Evolutionary conservation across 2,797 vertebrate genomes (phyloP).

Genomic region (Rhynchotus rufescens): DNA sequence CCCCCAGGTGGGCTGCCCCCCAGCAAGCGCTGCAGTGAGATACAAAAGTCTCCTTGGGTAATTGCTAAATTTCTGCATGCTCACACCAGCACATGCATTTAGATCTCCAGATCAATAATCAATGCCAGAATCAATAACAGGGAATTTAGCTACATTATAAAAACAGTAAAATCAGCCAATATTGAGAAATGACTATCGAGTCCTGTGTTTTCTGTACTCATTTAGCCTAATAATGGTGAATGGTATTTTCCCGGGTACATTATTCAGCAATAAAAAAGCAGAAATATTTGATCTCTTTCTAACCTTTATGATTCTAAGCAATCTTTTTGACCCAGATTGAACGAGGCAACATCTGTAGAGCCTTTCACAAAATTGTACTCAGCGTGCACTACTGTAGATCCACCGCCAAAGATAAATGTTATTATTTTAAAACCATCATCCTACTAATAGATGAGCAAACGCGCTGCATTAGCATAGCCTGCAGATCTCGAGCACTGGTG

Average conservation of each 20-base stretch:
- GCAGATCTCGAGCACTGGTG: constrained; percentile 62
- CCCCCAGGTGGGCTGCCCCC: background rate
- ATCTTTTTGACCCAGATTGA: constrained; percentile 73
- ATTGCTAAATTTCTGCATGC: background rate
- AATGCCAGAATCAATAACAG: constrained; percentile 71
- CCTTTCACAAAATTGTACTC: constrained; percentile 70
- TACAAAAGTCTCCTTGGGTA: background rate
- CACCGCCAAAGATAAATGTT: constrained; percentile 70
- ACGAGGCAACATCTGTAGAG: constrained; percentile 74
- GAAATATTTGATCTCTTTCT: constrained; percentile 74
- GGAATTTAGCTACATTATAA: constrained; percentile 74
- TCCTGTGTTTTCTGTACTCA: constrained; percentile 61
- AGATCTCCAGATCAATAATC: constrained; percentile 73
- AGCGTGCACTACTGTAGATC: constrained; percentile 49
- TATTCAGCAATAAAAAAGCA: constrained; percentile 76
- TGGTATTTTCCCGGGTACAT: constrained; percentile 71
- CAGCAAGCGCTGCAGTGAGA: background rate
- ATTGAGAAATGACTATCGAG: constrained; percentile 76
- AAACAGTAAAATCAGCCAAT: constrained; percentile 72
- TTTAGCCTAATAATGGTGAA: constrained; percentile 72
- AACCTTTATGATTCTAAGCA: constrained; percentile 69
- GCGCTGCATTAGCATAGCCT: constrained; percentile 62
- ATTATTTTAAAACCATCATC: constrained; percentile 77
- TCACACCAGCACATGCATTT: constrained; percentile 55
- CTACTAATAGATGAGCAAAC: constrained; percentile 71